Percentiles rank a stretch among this genome's conserved stretches.
Conservation (phyloP, 2,113 vertebrate genomes). For the Rhinoderma darwinii region DNA sequence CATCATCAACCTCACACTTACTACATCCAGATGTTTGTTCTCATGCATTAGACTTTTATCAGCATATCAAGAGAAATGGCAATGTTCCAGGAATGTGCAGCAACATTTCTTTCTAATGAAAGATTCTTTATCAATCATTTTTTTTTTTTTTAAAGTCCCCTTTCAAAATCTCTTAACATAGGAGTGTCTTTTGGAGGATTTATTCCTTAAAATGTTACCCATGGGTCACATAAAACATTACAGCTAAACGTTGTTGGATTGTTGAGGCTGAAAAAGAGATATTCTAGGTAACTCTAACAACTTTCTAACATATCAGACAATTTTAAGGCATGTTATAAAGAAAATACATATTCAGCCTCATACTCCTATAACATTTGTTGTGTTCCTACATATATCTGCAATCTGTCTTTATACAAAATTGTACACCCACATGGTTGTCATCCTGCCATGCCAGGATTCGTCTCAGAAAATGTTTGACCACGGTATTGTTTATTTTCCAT, state of each 20-base stretch:
- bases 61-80: slow-evolving; percentile 44
- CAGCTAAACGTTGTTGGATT: neutral
- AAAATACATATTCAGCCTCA: neutral
- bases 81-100: slow-evolving; percentile 43
- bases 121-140: slow-evolving; percentile 50
- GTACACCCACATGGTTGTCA: too few relatives aligned
- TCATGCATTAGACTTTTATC: slow-evolving; percentile 44
- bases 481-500: too few relatives aligned
- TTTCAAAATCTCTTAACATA: slow-evolving; percentile 10
- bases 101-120: slow-evolving; percentile 42
- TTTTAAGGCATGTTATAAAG: neutral
- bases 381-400: neutral
- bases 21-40: slow-evolving; percentile 48
- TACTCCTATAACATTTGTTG: neutral
- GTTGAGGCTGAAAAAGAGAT: neutral
- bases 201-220: slow-evolving; percentile 26
- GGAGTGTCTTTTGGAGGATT: slow-evolving; percentile 37
- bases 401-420: neutral
- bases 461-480: too few relatives aligned
- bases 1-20: neutral
- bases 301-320: neutral
- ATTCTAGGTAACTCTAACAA: neutral
- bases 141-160: slow-evolving; percentile 38
- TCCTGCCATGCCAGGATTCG: too few relatives aligned
- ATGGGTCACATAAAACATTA: slow-evolving; percentile 46